phyloP scores from a whole-genome alignment of 2,888 invertebrate species.

The Prosopocoilus inquinatus region DNA sequence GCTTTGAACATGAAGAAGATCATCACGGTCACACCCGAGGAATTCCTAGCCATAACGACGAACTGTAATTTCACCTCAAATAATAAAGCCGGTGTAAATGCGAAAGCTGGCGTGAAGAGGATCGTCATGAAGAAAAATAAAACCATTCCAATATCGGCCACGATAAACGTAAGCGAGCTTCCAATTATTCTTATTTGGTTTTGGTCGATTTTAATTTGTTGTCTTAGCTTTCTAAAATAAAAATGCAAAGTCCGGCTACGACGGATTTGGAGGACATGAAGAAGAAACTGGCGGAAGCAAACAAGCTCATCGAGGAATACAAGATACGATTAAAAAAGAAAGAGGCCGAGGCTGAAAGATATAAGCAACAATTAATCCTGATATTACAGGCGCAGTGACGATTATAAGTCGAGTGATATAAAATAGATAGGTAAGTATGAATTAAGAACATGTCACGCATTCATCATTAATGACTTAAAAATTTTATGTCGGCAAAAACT shows the following conservation, averaged over 20 bases:
- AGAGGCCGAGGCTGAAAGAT: slow-evolving; percentile 44
- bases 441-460: no score
- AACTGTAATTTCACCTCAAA: slow-evolving; percentile 24
- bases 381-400: slow-evolving; percentile 7
- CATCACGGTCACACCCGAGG: slow-evolving; percentile 56
- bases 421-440: neutral
- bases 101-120: slow-evolving; percentile 35
- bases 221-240: slow-evolving; percentile 21
- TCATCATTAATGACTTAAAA: no score
- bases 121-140: slow-evolving; percentile 48
- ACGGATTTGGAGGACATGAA: slow-evolving; percentile 39
- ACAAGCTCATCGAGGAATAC: slow-evolving; percentile 44
- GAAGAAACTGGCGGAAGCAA: slow-evolving; percentile 43
- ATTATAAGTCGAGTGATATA: neutral
- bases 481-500: no score
- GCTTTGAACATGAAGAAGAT: slow-evolving; percentile 48
- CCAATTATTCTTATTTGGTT: neutral
- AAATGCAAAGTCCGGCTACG: slow-evolving; percentile 21
- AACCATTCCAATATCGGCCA: slow-evolving; percentile 35
- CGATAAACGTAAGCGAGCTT: slow-evolving; percentile 25
- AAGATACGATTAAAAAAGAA: slow-evolving; percentile 43
- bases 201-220: slow-evolving; percentile 2
- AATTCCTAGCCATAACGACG: slow-evolving; percentile 50
- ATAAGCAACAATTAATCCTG: slow-evolving; percentile 43
- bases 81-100: slow-evolving; percentile 27